Percentiles rank a stretch among this genome's conserved stretches.
Evolutionary conservation across 2,888 invertebrate species (phyloP).

Genomic region (Dryomyza anilis): DNA sequence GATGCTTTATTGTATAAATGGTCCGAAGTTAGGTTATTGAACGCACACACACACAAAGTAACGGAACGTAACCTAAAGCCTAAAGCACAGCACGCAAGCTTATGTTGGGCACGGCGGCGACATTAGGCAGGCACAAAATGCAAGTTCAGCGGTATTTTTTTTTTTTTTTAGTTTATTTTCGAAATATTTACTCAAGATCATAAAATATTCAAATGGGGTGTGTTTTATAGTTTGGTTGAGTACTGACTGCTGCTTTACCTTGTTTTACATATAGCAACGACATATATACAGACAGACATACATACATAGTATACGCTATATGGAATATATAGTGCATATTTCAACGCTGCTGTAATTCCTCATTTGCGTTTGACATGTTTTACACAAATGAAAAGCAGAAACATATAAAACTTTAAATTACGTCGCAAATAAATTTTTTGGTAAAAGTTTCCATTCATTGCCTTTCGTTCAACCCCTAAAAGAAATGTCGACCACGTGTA

Average conservation of each 20-base stretch:
- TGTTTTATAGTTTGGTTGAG: background rate
- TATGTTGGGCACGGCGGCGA: background rate
- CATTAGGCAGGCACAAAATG: background rate
- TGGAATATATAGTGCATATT: background rate
- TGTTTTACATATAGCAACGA: background rate
- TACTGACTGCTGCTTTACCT: background rate
- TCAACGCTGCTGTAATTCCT: background rate
- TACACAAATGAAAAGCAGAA: too few species aligned
- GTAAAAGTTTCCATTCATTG: background rate
- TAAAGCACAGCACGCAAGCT: too few species aligned
- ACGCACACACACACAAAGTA: too few species aligned
- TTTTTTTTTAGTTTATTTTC: background rate
- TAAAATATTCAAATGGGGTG: background rate
- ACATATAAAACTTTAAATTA: background rate
- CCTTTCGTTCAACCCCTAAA: background rate
- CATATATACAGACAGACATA: too few species aligned
- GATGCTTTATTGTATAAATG: background rate
- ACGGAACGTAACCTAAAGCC: too few species aligned
- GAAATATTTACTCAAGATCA: too few species aligned
- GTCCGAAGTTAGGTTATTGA: background rate
- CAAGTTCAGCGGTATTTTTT: background rate
- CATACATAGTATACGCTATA: background rate
- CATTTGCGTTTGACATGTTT: constrained; percentile 1
- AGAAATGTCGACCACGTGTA: too few species aligned
- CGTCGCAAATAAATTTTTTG: background rate